Evolutionary conservation across 2,888 invertebrate genomes (phyloP).

Genomic region (Oscheius myriophilus): DNA sequence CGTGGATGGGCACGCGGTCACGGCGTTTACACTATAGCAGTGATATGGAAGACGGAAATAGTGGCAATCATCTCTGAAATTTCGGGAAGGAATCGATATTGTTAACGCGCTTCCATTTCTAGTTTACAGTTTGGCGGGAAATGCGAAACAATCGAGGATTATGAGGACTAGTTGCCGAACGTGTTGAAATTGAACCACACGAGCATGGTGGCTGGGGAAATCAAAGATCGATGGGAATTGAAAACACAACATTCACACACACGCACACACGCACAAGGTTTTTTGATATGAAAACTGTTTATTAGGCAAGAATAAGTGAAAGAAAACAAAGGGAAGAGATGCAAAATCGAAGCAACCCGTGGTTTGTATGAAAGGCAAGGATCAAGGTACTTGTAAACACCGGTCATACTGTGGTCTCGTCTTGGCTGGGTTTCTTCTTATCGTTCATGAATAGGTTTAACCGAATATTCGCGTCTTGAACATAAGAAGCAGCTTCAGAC

Average conservation of each 20-base stretch:
- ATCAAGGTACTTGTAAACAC: constrained; percentile 9
- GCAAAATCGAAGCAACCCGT: constrained; percentile 15
- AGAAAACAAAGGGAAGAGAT: neutral
- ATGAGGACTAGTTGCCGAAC: too few relatives aligned
- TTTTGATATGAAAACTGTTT: constrained; percentile 1
- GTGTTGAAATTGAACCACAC: too few relatives aligned
- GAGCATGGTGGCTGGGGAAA: too few relatives aligned
- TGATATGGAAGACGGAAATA: too few relatives aligned
- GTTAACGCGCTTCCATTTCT: too few relatives aligned
- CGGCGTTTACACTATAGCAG: too few relatives aligned
- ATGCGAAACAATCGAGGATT: neutral
- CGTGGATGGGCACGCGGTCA: too few relatives aligned
- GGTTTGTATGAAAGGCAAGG: constrained; percentile 13
- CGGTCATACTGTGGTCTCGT: constrained; percentile 51
- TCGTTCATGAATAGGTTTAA: constrained; percentile 56
- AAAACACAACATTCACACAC: neutral
- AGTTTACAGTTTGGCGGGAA: neutral
- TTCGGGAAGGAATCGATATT: too few relatives aligned
- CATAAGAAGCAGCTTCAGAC: constrained; percentile 39
- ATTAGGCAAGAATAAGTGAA: neutral
- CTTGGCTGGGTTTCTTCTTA: constrained; percentile 33
- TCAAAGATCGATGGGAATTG: too few relatives aligned
- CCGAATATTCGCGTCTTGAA: constrained; percentile 52
- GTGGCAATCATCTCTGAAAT: too few relatives aligned
- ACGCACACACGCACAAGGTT: neutral